These are phyloP conservation scores for Labeo calbasu DNA, from an alignment of 2,797 vertebrate genomes.

Conservation along the genomic window DNA sequence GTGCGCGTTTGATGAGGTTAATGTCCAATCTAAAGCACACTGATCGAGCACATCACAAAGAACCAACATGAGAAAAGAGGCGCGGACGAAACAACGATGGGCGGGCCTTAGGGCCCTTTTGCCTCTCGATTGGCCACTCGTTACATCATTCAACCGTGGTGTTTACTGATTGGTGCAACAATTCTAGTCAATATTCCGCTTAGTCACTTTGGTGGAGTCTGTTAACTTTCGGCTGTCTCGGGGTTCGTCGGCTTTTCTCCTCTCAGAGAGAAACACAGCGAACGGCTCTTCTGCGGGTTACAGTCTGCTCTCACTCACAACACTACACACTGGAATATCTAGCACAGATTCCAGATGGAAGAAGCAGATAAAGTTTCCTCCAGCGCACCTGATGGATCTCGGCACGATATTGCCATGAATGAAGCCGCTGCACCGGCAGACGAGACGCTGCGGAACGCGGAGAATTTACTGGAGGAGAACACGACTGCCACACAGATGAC, in stretches of 20 bases:
- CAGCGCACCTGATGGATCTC: conserved; percentile 62
- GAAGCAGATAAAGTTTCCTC: conserved; percentile 75
- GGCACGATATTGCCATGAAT: not conserved
- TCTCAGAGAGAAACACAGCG: not conserved
- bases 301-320: not conserved
- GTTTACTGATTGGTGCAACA: not conserved
- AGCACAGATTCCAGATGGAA: conserved; percentile 73
- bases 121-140: not conserved
- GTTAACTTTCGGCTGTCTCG: not conserved
- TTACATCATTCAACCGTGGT: not conserved
- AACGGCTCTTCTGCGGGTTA: not conserved
- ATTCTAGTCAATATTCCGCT: conserved; percentile 5
- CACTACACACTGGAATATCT: not conserved
- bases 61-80: not conserved
- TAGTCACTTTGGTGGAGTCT: conserved; percentile 21
- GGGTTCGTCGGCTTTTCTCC: not conserved
- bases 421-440: not conserved
- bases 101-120: not conserved
- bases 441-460: not conserved
- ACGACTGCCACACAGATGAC: not conserved
- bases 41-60: not conserved
- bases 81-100: not conserved
- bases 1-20: not conserved
- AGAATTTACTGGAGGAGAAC: too few relatives aligned
- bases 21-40: not conserved